A percentile compares a stretch with the other conserved stretches of the same genome.
Conservation (phyloP, 2,113 vertebrate genomes). For the Heterocephalus glaber region DNA sequence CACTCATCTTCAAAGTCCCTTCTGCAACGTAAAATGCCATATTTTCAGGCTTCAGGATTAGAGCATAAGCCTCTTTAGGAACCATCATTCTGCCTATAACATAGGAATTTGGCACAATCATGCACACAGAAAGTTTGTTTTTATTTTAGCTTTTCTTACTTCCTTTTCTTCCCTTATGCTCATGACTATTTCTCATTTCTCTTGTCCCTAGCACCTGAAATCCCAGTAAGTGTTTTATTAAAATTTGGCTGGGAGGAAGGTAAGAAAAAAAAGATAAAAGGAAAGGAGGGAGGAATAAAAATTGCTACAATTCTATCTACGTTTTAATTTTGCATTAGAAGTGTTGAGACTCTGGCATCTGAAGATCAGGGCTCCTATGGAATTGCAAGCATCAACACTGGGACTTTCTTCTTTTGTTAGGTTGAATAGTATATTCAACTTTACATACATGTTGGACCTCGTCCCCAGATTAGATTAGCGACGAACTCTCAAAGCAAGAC, state of each 20-base stretch:
- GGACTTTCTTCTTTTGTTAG: background rate
- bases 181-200: background rate
- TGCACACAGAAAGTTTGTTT: background rate
- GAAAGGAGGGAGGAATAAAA: background rate
- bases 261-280: background rate
- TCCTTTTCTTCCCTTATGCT: background rate
- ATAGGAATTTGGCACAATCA: background rate
- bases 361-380: background rate
- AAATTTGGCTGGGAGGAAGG: background rate
- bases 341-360: background rate
- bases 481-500: too few relatives aligned
- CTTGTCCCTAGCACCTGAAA: background rate
- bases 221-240: background rate
- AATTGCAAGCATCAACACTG: background rate
- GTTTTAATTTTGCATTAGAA: constrained; percentile 25
- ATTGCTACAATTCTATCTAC: background rate
- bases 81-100: background rate
- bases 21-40: background rate
- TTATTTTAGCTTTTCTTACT: background rate
- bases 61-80: background rate
- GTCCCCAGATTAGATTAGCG: too few relatives aligned
- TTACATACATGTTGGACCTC: too few relatives aligned
- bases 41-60: background rate
- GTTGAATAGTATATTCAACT: background rate
- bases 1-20: background rate